Evolutionary conservation across 2,113 vertebrate genomes (phyloP), one percentile per base, ranked within the genome.

Genomic region (Sialia sialis): DNA sequence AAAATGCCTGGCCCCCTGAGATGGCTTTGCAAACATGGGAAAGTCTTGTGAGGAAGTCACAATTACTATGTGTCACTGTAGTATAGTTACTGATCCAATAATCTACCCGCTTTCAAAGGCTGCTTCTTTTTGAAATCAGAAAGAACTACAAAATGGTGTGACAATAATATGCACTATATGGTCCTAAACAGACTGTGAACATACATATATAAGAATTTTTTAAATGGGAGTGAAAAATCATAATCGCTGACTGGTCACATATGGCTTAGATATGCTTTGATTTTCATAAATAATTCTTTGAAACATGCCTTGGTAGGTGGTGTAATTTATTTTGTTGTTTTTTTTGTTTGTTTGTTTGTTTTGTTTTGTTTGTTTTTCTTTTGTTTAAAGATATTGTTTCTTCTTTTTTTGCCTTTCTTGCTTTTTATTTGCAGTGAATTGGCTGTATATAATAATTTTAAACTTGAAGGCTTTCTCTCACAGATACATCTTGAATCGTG

Each of bases 361-460:
- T 39, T 39, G 38, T 19, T 4, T 9, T 63, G 44, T 43, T 64
- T 16, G 34, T 54, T 63, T 11, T 48, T 16, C 13, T 5, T 16
- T 58, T 67, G 10, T 38, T 80, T 70, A 48, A 8, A 48, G n/a
- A 0, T 58, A 34, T 19, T 1, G 0, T 43, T 76, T 52, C 4
- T 30, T 9, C 2, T 4, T 13, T 67, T 55, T 58, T 46, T 13
- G 2, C 13, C 3, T 55, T 64, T 55, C 56, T 32, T 68, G 32
- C 17, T 83, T 64, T 7, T 20, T 41, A n/a, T 41, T 92, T 90
- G 67, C n/a, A 75, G 23, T 23, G 7, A 39, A 34, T 7, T 26
- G 18, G 79, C 64, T 49, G 4, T 26, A 74, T 39, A 73, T 64
- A 87, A 68, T 44, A 29, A 64, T 60, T 13, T 68, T 72, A 91